A percentile compares a stretch with the other conserved stretches of the same genome.
Conservation (phyloP, 2,888 invertebrate species). For the Lysandra coridon region DNA sequence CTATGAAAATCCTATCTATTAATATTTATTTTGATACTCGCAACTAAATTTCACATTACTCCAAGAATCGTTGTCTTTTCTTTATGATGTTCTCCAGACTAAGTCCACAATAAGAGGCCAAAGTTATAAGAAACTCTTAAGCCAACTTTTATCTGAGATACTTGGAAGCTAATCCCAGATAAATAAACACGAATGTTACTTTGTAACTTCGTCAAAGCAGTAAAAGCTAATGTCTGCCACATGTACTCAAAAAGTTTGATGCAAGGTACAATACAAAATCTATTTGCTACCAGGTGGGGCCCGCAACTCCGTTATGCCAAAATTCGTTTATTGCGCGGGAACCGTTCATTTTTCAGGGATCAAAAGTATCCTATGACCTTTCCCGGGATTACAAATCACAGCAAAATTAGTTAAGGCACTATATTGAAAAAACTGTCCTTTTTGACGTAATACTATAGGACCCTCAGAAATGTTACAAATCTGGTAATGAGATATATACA, state of each 20-base stretch:
- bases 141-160: neutral
- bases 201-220: neutral
- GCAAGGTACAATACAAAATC: neutral
- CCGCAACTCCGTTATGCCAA: too few species aligned
- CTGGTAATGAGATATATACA: too few species aligned
- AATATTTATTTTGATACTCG: neutral
- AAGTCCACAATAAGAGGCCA: neutral
- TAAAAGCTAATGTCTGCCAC: neutral
- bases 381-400: too few species aligned
- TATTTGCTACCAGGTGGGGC: too few species aligned
- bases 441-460: too few species aligned
- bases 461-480: too few species aligned
- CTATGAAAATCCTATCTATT: too few species aligned
- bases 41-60: neutral
- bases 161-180: neutral
- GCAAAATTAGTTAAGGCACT: too few species aligned
- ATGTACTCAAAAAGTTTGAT: neutral
- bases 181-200: constrained; percentile 5
- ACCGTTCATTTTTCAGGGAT: too few species aligned
- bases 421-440: too few species aligned
- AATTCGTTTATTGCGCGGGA: too few species aligned
- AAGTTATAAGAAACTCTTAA: constrained; percentile 4
- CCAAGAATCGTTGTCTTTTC: neutral
- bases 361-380: too few species aligned
- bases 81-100: neutral